Conservation (phyloP, 64 coral and sea anemone genomes). For the Trachythela sp. region DNA sequence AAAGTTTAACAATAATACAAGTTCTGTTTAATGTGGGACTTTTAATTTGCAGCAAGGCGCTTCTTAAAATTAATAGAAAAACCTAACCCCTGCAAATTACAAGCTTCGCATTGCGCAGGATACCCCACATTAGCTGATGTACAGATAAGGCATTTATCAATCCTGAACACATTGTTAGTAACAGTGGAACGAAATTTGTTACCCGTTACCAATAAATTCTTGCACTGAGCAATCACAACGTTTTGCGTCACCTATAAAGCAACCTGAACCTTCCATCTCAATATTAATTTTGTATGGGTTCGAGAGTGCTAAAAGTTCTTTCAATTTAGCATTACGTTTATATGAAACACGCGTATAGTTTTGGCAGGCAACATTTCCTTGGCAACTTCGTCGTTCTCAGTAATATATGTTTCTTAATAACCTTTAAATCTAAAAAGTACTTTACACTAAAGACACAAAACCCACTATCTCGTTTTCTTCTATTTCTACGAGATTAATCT, state of each 20-base stretch:
- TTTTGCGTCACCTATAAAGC: neutral
- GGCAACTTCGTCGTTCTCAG: neutral
- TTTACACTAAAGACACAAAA: neutral
- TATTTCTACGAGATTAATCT: neutral
- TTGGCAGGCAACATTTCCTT: neutral
- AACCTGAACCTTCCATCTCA: neutral
- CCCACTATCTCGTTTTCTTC: neutral
- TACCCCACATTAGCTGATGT: neutral
- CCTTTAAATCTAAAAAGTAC: neutral
- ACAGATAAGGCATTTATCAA: neutral
- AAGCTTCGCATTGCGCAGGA: neutral
- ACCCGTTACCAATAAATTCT: neutral
- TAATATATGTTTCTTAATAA: conserved; percentile 2
- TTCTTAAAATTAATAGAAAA: too few species aligned
- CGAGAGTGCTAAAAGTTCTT: neutral
- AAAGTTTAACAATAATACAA: too few species aligned
- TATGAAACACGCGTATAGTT: neutral
- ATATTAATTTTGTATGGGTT: neutral
- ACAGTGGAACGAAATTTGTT: neutral
- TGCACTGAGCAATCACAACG: conserved; percentile 11
- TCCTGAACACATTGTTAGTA: neutral
- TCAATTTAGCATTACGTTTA: neutral
- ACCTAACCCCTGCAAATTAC: too few species aligned
- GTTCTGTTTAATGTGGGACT: too few species aligned
- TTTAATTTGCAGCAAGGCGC: too few species aligned